phyloP scores from a whole-genome alignment of 2,888 invertebrate species.

The Ophraella communa region DNA sequence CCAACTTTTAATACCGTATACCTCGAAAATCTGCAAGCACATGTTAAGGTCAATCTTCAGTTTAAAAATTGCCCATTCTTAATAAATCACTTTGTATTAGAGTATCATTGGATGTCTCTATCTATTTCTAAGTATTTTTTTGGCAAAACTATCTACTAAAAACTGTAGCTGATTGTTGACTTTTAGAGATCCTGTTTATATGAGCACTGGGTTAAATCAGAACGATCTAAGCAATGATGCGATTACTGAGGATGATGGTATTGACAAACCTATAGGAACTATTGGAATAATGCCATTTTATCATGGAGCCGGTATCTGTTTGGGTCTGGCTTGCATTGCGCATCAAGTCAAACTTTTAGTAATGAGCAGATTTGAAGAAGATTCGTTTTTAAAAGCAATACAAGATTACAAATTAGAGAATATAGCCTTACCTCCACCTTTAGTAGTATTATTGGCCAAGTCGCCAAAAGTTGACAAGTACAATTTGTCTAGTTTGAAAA shows the following conservation, averaged over 20 bases:
- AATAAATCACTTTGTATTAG: too few relatives aligned
- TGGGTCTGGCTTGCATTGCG: slow-evolving; percentile 35
- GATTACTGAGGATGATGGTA: neutral
- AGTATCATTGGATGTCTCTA: too few relatives aligned
- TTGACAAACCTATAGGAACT: neutral
- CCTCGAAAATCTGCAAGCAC: too few relatives aligned
- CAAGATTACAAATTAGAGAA: slow-evolving; percentile 72
- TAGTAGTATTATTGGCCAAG: slow-evolving; percentile 82
- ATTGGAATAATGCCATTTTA: slow-evolving; percentile 46
- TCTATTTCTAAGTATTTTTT: neutral
- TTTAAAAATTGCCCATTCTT: too few relatives aligned
- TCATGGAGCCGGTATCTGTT: slow-evolving; percentile 45
- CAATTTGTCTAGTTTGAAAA: slow-evolving; percentile 72
- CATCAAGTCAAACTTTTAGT: slow-evolving; percentile 37
- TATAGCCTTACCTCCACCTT: slow-evolving; percentile 78
- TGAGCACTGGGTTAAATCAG: neutral
- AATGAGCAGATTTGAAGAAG: slow-evolving; percentile 48
- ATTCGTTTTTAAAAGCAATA: slow-evolving; percentile 72
- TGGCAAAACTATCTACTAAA: neutral
- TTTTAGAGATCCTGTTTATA: slow-evolving; percentile 35
- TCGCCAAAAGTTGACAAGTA: slow-evolving; percentile 77
- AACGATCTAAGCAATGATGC: neutral
- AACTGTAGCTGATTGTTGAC: neutral
- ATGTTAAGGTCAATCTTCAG: too few relatives aligned
- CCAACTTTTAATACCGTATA: too few relatives aligned